These are phyloP conservation scores for Samia ricini DNA, from an alignment of 1,140 invertebrate genomes.

Conservation along the genomic window DNA sequence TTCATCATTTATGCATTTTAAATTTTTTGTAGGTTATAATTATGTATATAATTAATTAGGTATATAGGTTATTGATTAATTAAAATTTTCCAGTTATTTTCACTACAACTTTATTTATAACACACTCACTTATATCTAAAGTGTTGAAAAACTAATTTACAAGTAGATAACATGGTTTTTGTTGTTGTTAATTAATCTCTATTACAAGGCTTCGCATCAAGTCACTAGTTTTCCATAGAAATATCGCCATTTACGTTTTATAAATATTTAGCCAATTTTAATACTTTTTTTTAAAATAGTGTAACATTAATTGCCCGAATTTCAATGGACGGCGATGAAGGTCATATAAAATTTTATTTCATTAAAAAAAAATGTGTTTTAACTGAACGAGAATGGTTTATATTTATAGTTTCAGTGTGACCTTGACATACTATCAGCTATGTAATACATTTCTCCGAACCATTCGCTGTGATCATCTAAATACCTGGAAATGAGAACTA, in stretches of 20 bases:
- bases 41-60: no score
- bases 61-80: no score
- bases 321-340: no score
- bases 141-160: neutral
- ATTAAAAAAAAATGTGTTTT: neutral
- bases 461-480: conserved; percentile 72
- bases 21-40: no score
- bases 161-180: no score
- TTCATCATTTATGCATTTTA: no score
- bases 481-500: conserved; percentile 43
- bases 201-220: neutral
- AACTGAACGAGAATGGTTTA: no score
- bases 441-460: conserved; percentile 71
- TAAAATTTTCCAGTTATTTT: no score
- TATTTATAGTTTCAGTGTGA: conserved; percentile 42
- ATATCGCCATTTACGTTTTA: neutral
- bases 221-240: neutral
- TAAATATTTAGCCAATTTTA: neutral
- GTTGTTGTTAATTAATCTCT: no score
- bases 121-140: neutral
- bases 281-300: neutral
- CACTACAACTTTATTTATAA: neutral
- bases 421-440: conserved; percentile 52
- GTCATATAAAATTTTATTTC: neutral
- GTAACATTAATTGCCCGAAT: neutral